These are phyloP conservation scores for Lithobates sylvaticus DNA, from an alignment of 2,797 vertebrate genomes.

Conservation along the genomic window DNA sequence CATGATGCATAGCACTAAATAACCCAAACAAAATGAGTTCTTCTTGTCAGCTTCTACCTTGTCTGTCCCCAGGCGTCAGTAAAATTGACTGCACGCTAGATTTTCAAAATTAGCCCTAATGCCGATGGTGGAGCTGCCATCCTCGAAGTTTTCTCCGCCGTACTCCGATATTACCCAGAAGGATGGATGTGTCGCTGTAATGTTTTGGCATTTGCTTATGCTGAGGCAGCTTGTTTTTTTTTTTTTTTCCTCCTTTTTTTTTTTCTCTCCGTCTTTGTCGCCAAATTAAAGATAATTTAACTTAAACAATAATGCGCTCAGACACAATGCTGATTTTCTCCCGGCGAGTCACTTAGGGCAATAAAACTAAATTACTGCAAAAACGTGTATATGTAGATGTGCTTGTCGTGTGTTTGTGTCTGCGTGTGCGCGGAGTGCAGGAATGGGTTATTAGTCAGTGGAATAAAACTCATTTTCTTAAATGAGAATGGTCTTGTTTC, in stretches of 20 bases:
- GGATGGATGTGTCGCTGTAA: constrained; percentile 96
- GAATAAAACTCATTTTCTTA: constrained; percentile 82
- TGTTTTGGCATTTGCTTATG: constrained; percentile 87
- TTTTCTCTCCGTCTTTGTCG: constrained; percentile 69
- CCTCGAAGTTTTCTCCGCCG: constrained; percentile 84
- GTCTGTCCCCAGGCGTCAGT: constrained; percentile 92
- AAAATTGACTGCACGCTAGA: constrained; percentile 99
- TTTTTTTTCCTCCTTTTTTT: constrained; percentile 44
- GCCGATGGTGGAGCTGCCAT: constrained; percentile 92
- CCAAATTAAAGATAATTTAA: constrained; percentile 87
- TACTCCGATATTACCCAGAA: constrained; percentile 89
- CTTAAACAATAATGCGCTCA: constrained; percentile 79
- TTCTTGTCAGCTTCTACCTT: constrained; percentile 94
- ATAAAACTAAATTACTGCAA: constrained; percentile 83
- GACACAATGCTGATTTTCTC: constrained; percentile 78
- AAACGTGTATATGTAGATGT: constrained; percentile 69
- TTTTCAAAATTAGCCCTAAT: constrained; percentile 99
- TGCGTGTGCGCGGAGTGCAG: constrained; percentile 63
- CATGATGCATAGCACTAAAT: constrained; percentile 99
- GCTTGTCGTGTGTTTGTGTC: constrained; percentile 47
- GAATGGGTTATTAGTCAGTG: constrained; percentile 77
- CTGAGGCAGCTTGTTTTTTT: constrained; percentile 79
- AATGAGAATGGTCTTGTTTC: constrained; percentile 75
- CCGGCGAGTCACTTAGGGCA: constrained; percentile 83
- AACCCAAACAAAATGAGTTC: constrained; percentile 95